Evolutionary conservation across 2,797 vertebrate species (phyloP), one percentile per base, ranked within the genome.

Genomic region (Uromys caudimaculatus): DNA sequence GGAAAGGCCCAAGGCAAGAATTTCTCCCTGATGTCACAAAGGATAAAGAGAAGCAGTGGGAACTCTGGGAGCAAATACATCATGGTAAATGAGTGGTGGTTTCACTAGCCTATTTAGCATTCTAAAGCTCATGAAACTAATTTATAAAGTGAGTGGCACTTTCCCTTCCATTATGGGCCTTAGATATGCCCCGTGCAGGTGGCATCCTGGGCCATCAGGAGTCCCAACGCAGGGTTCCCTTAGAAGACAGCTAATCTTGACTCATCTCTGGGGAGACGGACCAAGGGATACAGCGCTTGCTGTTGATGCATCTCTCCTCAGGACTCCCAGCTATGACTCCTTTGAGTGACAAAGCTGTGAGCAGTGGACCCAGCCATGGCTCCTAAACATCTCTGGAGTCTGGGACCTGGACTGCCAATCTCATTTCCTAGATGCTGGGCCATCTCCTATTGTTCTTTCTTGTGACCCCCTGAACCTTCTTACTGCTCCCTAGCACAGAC

Each of bases 251-350:
- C 23, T 52, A 52, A 27, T 6, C 6, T 27, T 38, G 17, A 44
- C 50, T 35, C 38, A 10, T 69, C 32, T 21, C 79, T 23, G 16
- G 69, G 27, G 47, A 89, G 50, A 47, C 10, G 38, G n/a, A 17
- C 52, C 29, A 35, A 50, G 17, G 3, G 6, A 41, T 0, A 1
- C 47, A 56, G 41, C 0, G 7, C 29, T 32, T 0, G 7, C 29
- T 32, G 3, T 60, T 2, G 44, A n/a, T 5, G 6, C 41, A 38
- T 3, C 29, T 82, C 19, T 47, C 54, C 89, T 27, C 9, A 11
- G 29, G 41, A 24, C 62, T 69, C 38, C 76, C 14, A 67, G 67
- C 89, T 75, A n/a, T 41, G 52, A 79, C 32, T 78, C 27, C 75
- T 92, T 41, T 84, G 24, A 24, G 47, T 50, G 24, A 13, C 3